phyloP scores from a whole-genome alignment of 2,888 invertebrate species.

The Thumatha senex region DNA sequence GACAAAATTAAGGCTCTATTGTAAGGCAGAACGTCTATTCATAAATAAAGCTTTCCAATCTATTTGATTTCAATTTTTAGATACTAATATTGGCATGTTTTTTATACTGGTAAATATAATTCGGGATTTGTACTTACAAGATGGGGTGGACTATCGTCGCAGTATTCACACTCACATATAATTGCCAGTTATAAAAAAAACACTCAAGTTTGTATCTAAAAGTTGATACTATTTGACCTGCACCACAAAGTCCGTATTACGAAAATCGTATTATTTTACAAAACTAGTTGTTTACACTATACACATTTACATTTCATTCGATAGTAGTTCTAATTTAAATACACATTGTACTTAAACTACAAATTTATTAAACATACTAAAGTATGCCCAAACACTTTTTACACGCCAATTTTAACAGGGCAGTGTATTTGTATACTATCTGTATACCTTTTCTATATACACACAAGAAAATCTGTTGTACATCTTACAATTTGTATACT shows the following conservation, averaged over 20 bases:
- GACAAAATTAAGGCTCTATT: constrained; percentile 47
- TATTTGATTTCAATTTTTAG: constrained; percentile 33
- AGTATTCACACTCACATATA: not conserved
- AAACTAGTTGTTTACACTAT: constrained; percentile 17
- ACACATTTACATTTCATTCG: constrained; percentile 19
- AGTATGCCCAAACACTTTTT: not conserved
- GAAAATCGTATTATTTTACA: constrained; percentile 21
- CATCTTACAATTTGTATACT: too few species aligned
- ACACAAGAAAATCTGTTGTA: too few species aligned
- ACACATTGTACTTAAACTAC: constrained; percentile 16
- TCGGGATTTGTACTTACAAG: constrained; percentile 6
- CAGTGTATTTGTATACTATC: not conserved
- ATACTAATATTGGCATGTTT: constrained; percentile 4
- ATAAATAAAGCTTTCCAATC: constrained; percentile 57
- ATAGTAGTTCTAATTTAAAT: constrained; percentile 10
- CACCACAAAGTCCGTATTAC: constrained; percentile 13
- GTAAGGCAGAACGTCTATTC: constrained; percentile 47
- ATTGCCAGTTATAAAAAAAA: constrained; percentile 7
- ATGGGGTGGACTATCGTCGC: constrained; percentile 1
- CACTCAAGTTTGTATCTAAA: constrained; percentile 11
- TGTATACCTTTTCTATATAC: too few species aligned
- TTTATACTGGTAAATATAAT: constrained; percentile 2
- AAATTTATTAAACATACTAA: not conserved
- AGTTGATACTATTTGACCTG: constrained; percentile 1
- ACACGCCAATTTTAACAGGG: not conserved